phyloP scores from a whole-genome alignment of 2,797 vertebrate genomes.

The Buphagus erythrorhynchus region DNA sequence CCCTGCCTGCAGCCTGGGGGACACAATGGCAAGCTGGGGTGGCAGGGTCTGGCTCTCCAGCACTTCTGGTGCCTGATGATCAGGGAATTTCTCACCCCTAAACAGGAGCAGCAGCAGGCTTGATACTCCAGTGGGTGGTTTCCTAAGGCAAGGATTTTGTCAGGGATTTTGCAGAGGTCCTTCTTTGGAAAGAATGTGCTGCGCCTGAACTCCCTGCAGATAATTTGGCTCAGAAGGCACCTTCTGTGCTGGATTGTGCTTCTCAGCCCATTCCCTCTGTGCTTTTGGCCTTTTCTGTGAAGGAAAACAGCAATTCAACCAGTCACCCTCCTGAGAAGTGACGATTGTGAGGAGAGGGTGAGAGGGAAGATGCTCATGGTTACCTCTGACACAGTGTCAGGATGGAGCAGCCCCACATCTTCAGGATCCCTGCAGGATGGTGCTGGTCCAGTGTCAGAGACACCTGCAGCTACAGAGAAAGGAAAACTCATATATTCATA shows the following conservation, averaged over 20 bases:
- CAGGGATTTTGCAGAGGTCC: neutral
- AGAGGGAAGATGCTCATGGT: neutral
- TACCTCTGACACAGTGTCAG: neutral
- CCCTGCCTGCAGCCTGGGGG: neutral
- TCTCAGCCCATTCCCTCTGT: neutral
- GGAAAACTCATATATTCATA: neutral
- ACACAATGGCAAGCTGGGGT: accelerated
- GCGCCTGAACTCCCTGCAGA: neutral
- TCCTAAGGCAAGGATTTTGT: neutral
- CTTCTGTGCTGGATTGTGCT: neutral
- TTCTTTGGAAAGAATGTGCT: neutral
- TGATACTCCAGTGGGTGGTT: neutral
- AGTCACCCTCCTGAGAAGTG: neutral
- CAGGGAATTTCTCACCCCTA: neutral
- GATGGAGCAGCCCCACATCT: neutral
- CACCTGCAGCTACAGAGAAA: neutral
- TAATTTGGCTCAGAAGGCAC: neutral
- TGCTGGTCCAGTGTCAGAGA: neutral
- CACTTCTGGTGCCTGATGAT: neutral
- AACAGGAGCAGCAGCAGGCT: neutral
- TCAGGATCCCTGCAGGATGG: neutral
- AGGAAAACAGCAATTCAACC: neutral
- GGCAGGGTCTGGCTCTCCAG: neutral
- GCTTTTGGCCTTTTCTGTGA: neutral
- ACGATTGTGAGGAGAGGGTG: accelerated